Evolutionary conservation across 2,888 invertebrate species (phyloP).

Genomic region (Argyra leucocephala): DNA sequence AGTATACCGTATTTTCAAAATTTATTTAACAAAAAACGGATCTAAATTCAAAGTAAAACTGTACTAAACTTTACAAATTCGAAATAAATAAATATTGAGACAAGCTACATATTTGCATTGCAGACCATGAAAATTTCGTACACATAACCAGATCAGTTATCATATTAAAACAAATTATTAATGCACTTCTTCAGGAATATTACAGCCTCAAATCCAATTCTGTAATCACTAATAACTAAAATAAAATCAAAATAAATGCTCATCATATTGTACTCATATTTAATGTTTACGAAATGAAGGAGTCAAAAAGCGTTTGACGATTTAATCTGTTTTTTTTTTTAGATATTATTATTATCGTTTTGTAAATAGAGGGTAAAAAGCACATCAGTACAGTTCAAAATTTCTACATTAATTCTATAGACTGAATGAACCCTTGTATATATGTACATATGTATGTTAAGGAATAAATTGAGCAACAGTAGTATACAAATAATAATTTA

Average conservation of each 20-base stretch:
- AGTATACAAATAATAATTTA: neutral
- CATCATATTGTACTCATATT: neutral
- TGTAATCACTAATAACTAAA: neutral
- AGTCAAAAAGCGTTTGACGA: slow-evolving; percentile 27
- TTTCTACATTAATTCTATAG: neutral
- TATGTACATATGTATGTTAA: no score
- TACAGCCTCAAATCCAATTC: neutral
- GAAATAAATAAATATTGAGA: no score
- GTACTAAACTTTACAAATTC: no score
- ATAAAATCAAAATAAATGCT: neutral
- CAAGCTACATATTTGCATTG: no score
- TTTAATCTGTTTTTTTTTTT: slow-evolving; percentile 24
- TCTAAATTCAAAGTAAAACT: no score
- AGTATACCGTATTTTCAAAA: no score
- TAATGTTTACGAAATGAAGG: slow-evolving; percentile 14
- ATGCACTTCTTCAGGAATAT: no score
- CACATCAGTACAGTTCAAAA: neutral
- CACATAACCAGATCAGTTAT: no score
- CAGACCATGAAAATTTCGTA: no score
- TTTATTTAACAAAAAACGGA: no score
- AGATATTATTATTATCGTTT: neutral
- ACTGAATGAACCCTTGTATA: no score
- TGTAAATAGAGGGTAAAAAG: neutral
- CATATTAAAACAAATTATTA: no score
- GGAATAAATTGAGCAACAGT: neutral